These are phyloP conservation scores for Falco peregrinus DNA, from an alignment of 2,797 vertebrate genomes.

Conservation along the genomic window DNA sequence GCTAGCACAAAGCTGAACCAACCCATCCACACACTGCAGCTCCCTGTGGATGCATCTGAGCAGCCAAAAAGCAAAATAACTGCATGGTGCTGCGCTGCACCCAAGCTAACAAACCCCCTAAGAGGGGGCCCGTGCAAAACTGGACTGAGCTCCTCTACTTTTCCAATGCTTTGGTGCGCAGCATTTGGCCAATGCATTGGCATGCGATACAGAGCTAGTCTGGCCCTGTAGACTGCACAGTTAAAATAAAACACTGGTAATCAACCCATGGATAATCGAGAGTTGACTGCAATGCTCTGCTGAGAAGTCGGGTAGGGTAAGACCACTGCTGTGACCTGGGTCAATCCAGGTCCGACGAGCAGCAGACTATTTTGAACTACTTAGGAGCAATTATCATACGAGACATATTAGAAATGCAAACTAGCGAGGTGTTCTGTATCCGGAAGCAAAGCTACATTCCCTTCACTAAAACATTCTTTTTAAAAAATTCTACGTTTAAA, in stretches of 20 bases:
- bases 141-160: neutral
- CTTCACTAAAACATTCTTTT: slow-evolving; percentile 64
- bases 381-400: neutral
- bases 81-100: neutral
- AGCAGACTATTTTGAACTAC: slow-evolving; percentile 10
- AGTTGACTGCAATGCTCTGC: slow-evolving; percentile 43
- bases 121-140: neutral
- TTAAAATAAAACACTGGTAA: neutral
- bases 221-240: neutral
- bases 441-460: slow-evolving; percentile 40
- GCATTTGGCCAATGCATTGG: fast-evolving
- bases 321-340: neutral
- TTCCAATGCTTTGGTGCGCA: neutral
- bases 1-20: neutral
- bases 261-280: slow-evolving; percentile 18
- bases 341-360: neutral
- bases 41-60: neutral
- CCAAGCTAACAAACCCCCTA: neutral
- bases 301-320: neutral
- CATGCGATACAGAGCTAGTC: fast-evolving
- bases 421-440: neutral
- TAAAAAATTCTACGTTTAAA: slow-evolving; percentile 62
- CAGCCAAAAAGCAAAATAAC: neutral
- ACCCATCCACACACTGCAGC: neutral
- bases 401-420: slow-evolving; percentile 31